Conservation (phyloP, 2,113 vertebrate species). For the Oncorhynchus keta region DNA sequence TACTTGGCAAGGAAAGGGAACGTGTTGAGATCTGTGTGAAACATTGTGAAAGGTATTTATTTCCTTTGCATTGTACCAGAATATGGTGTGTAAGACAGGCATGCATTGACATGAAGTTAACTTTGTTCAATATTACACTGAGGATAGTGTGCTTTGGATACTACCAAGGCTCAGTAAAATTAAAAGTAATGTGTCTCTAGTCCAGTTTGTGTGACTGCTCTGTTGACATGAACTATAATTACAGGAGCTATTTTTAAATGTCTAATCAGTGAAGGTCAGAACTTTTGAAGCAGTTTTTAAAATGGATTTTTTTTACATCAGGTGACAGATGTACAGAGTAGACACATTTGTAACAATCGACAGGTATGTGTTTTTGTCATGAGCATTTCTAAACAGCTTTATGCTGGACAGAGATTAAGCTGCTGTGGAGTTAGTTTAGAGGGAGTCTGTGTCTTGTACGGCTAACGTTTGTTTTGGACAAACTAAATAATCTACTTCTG, state of each 20-base stretch:
- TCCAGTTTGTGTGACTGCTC: background rate
- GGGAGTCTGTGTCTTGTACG: slow-evolving; percentile 10
- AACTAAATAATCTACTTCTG: slow-evolving; percentile 10
- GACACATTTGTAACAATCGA: background rate
- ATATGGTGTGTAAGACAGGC: background rate
- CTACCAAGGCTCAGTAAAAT: too few relatives aligned
- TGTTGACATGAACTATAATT: background rate
- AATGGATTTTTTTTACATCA: background rate
- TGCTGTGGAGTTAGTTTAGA: background rate
- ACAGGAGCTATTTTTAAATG: background rate
- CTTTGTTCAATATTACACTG: too few relatives aligned
- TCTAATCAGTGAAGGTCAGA: too few relatives aligned
- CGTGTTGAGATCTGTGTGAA: background rate
- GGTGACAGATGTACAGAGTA: background rate
- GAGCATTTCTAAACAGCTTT: background rate
- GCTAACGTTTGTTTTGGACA: slow-evolving; percentile 11
- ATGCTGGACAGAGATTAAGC: background rate
- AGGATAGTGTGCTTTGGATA: too few relatives aligned
- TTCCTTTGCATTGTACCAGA: background rate
- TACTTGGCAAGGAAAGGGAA: background rate
- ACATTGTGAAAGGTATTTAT: background rate
- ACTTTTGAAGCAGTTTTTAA: background rate
- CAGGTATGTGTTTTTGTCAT: background rate
- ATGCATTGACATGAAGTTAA: background rate
- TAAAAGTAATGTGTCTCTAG: too few relatives aligned